Conservation (phyloP, 2,113 vertebrate species). For the Hippocampus guttulatus region DNA sequence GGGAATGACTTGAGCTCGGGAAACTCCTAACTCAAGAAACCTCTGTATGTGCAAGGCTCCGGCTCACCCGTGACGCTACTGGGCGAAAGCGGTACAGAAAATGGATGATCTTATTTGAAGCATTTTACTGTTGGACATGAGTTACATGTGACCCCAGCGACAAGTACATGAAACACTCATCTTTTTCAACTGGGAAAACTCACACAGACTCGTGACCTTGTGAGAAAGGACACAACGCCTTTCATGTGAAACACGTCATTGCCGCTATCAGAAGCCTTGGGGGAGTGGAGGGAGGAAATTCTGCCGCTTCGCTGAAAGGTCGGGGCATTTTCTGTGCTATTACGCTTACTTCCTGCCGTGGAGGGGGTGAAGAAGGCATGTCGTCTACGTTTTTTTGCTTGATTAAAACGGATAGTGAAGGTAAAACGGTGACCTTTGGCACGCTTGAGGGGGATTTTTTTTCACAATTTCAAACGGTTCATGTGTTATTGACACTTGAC, state of each 20-base stretch:
- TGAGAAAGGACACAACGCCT: constrained; percentile 4
- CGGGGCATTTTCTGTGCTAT: constrained; percentile 64
- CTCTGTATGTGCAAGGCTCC: too few species aligned
- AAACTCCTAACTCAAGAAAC: too few species aligned
- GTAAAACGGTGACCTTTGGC: constrained; percentile 37
- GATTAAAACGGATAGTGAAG: constrained; percentile 48
- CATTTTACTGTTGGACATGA: not conserved
- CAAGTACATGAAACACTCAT: not conserved
- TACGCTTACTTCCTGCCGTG: constrained; percentile 60
- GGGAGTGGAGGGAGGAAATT: constrained; percentile 24
- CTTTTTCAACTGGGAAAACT: not conserved
- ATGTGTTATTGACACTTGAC: too few species aligned
- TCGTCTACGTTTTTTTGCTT: constrained; percentile 48
- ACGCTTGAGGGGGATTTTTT: constrained; percentile 18
- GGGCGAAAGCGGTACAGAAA: too few species aligned
- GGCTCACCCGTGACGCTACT: too few species aligned
- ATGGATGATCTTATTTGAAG: too few species aligned
- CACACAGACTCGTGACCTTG: not conserved
- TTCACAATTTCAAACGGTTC: too few species aligned
- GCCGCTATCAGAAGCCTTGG: constrained; percentile 44
- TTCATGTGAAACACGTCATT: constrained; percentile 35
- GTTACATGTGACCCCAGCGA: not conserved
- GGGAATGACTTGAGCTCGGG: too few species aligned
- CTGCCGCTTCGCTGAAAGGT: constrained; percentile 62
- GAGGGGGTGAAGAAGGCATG: constrained; percentile 43